phyloP scores from a whole-genome alignment of 35 echinoderm and acorn worm genomes.

The Ophiothrix spiculata region DNA sequence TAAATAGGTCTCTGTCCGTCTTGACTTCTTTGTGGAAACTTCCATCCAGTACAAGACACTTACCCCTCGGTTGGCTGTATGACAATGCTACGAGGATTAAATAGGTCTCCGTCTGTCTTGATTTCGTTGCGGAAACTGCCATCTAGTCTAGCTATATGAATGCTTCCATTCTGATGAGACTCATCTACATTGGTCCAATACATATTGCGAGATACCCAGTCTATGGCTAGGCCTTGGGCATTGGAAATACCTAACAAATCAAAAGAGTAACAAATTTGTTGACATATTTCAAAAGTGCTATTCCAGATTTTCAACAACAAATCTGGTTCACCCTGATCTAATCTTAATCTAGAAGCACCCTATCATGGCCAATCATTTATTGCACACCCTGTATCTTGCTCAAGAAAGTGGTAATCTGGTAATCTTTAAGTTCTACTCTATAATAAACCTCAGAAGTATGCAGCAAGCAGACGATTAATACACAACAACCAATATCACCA shows the following conservation, averaged over 20 bases:
- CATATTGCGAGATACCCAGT: slow-evolving; percentile 85
- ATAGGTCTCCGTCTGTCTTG: slow-evolving; percentile 19
- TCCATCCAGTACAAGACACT: too few relatives aligned
- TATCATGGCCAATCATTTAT: background rate
- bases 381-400: background rate
- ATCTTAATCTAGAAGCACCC: too few relatives aligned
- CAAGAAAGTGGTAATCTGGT: background rate
- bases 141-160: slow-evolving; percentile 58
- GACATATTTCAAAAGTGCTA: background rate
- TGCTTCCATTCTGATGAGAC: slow-evolving; percentile 12
- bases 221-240: slow-evolving; percentile 59
- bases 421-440: background rate
- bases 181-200: slow-evolving; percentile 63
- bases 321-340: too few relatives aligned
- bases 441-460: too few relatives aligned
- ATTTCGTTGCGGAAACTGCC: slow-evolving; percentile 70
- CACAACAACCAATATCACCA: too few relatives aligned
- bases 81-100: slow-evolving; percentile 49
- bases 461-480: too few relatives aligned
- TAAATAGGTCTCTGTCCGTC: too few relatives aligned
- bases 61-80: slow-evolving; percentile 70
- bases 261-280: background rate
- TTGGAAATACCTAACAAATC: slow-evolving; percentile 43
- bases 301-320: background rate
- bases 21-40: too few relatives aligned